Conservation (phyloP, 2,113 vertebrate genomes). For the Tonatia bakeri region DNA sequence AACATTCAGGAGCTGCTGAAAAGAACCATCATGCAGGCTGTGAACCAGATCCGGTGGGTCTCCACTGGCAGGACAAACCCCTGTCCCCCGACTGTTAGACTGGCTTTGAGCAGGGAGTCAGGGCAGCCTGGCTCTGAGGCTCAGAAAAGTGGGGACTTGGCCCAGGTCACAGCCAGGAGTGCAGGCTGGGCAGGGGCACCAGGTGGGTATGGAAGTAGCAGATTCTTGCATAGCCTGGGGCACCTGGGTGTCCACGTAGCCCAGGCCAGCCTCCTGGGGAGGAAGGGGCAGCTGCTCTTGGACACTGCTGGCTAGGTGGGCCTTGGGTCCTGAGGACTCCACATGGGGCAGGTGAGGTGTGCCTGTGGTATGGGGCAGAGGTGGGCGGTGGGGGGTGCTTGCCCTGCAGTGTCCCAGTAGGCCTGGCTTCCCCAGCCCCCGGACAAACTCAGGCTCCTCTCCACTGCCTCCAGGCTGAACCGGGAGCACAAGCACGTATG, state of each 20-base stretch:
- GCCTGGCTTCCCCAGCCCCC: not conserved
- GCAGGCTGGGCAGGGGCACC: not conserved
- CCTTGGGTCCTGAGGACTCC: not conserved
- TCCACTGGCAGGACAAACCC: not conserved
- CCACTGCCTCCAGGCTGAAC: conserved; percentile 81
- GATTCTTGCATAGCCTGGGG: not conserved
- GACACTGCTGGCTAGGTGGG: not conserved
- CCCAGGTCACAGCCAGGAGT: not conserved
- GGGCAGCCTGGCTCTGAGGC: not conserved
- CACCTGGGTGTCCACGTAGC: not conserved
- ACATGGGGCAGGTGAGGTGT: not conserved
- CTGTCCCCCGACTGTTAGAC: conserved; percentile 57
- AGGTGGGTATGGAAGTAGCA: not conserved
- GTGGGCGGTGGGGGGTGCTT: too few species aligned
- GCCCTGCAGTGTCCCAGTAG: too few species aligned
- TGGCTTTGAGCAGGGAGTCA: conserved; percentile 74
- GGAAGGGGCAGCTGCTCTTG: not conserved
- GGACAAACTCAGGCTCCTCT: not conserved
- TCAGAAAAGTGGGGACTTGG: not conserved
- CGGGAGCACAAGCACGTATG: conserved; percentile 85
- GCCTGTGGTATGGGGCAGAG: not conserved
- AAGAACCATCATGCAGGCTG: conserved; percentile 86
- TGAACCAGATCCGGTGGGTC: conserved; percentile 88
- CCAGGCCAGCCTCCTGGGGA: not conserved
- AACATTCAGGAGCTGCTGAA: conserved; percentile 91